Evolutionary conservation across 92 coral and sea anemone species (phyloP).

Genomic region (Epizoanthus stellaris): DNA sequence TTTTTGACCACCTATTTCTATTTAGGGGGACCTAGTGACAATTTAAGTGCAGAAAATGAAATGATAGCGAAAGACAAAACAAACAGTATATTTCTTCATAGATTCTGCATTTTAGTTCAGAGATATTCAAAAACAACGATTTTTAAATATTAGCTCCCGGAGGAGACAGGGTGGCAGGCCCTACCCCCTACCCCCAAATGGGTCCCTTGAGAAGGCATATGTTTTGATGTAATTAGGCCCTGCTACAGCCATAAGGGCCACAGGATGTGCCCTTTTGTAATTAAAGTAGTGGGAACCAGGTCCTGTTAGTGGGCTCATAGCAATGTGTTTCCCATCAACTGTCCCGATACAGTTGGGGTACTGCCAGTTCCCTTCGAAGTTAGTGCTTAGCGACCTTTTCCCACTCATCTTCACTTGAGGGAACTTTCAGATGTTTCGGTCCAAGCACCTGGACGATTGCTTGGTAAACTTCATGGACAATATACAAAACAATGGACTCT

Average conservation of each 20-base stretch:
- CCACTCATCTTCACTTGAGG: neutral
- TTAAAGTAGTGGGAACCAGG: conserved; percentile 32
- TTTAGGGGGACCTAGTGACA: too few relatives aligned
- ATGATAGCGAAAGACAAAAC: too few relatives aligned
- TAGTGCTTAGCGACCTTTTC: conserved; percentile 11
- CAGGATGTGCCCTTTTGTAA: conserved; percentile 28
- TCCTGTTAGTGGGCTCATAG: conserved; percentile 22
- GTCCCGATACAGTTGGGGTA: neutral
- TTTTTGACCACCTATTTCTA: too few relatives aligned
- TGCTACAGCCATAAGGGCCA: conserved; percentile 41
- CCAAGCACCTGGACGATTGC: conserved; percentile 26
- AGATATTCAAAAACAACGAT: too few relatives aligned
- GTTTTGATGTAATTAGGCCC: conserved; percentile 21
- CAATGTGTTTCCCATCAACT: conserved; percentile 5
- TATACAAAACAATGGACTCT: conserved; percentile 39
- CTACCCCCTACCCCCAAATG: too few relatives aligned
- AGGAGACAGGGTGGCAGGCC: too few relatives aligned
- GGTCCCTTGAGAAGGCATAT: too few relatives aligned
- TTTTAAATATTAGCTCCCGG: too few relatives aligned
- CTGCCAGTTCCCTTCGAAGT: conserved; percentile 28
- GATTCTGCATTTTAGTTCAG: too few relatives aligned
- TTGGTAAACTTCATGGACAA: conserved; percentile 37
- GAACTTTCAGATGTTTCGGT: neutral
- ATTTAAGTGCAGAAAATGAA: too few relatives aligned
- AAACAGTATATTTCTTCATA: too few relatives aligned